Base-by-base conservation (phyloP, 2,797 vertebrate genomes). In the Mustela erminea region DNA sequence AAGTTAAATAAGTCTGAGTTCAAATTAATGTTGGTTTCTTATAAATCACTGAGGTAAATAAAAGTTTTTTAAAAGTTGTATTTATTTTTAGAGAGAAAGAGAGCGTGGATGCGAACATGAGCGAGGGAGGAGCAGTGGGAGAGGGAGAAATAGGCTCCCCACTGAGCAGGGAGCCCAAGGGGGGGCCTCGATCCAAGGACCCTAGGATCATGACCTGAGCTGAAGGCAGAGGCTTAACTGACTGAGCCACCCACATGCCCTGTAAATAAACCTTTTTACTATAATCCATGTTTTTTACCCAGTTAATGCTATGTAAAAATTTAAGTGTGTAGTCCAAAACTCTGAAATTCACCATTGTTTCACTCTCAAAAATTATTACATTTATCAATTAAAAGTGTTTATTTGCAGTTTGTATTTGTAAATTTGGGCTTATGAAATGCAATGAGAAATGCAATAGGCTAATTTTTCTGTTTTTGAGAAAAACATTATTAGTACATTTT, bases 381-480 rank as follows among this genome's bases (percentile, higher is more conserved):
- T 64, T 92, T 87, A 87, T 90, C 35, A 92, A 10, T 54, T n/a
- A 17, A 81, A 89, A 85, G n/a, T 58, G 11, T 90, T 90, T 86
- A 74, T 64, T 95, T 96, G 8, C 13, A 46, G 25, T 54, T 86
- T 80, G 2, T 43, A 82, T 93, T 82, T 89, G 3, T 38, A 64
- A 56, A 56, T 9, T 70, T 72, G 2, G 74, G 64, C 60, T 88
- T 87, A 87, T 62, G 23, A 74, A 20, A 15, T 56, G 29, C 15
- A 60, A 70, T 52, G 32, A 91, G n/a, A 88, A 75, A 85, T 82
- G 35, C 49, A 82, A 32, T 86, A 52, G n/a, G 21, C 12, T 90
- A 46, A 84, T 43, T 87, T 87, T 68, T 85, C 35, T 86, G 7
- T n/a, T n/a, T 80, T 21, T n/a, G 13, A 78, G 72, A 75, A 66